Conservation (phyloP, 2,113 vertebrate genomes). For the Oenanthe melanoleuca region DNA sequence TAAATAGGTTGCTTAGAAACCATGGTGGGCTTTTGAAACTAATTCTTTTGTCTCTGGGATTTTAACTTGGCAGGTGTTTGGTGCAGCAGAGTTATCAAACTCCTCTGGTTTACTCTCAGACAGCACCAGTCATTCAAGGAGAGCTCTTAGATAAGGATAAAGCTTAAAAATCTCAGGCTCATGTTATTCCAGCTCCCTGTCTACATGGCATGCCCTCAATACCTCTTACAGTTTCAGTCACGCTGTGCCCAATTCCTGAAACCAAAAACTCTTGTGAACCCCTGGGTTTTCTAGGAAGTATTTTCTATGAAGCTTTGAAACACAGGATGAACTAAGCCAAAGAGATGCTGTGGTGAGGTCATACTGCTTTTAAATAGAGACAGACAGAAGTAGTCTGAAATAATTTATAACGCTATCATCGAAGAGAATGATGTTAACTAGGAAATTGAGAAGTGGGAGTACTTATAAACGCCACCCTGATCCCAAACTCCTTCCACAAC, state of each 20-base stretch:
- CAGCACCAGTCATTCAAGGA: not conserved
- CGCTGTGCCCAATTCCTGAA: slow-evolving; percentile 41
- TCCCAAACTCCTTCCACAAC: slow-evolving; percentile 42
- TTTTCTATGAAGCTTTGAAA: slow-evolving; percentile 48
- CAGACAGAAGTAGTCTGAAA: slow-evolving; percentile 48
- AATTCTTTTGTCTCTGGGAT: slow-evolving; percentile 50
- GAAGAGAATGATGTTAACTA: slow-evolving; percentile 46
- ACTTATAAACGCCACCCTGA: slow-evolving; percentile 33
- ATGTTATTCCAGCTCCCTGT: not conserved
- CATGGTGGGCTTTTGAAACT: slow-evolving; percentile 58
- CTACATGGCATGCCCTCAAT: slow-evolving; percentile 21
- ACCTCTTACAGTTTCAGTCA: slow-evolving; percentile 44
- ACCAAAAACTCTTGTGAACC: slow-evolving; percentile 32
- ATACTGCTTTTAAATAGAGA: slow-evolving; percentile 54
- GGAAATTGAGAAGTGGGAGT: slow-evolving; percentile 59
- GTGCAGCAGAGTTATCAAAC: slow-evolving; percentile 33
- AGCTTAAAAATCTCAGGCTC: slow-evolving; percentile 17
- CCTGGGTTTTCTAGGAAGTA: slow-evolving; percentile 44
- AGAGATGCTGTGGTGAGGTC: slow-evolving; percentile 45
- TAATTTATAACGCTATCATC: slow-evolving; percentile 29
- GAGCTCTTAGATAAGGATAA: slow-evolving; percentile 21
- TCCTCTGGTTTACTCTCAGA: slow-evolving; percentile 23
- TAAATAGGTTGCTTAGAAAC: slow-evolving; percentile 65
- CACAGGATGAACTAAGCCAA: slow-evolving; percentile 7
- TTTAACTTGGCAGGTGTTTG: slow-evolving; percentile 59